Base-by-base conservation (phyloP, 2,113 vertebrate genomes). In the Xiphorhynchus elegans region DNA sequence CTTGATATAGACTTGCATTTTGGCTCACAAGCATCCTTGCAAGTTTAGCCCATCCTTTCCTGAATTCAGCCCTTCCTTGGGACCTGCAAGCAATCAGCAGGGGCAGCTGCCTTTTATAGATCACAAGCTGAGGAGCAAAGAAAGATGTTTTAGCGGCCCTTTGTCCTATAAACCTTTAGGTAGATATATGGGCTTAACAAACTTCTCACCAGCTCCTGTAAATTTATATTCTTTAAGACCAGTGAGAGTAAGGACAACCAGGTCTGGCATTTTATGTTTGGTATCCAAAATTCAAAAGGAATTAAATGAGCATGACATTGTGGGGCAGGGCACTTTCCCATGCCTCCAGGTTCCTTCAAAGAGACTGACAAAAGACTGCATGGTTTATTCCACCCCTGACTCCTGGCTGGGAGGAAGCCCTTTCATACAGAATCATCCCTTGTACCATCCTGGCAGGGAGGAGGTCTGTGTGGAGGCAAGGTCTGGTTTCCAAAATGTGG, bases 271-370 rank as follows among this genome's bases (percentile, higher is more conserved):
- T 77, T 67, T 52, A 14, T 7, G 4, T 79, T 77, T 85, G 46
- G 83, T 86, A 74, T 67, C 35, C 46, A 35, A 42, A 70, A 42
- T 77, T 90, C 84, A 80, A 93, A 94, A 74, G 40, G 29, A 95
- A 88, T 74, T 73, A 83, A 93, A 91, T 44, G 33, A 88, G 28
- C 7, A 2, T 12, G 10, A 82, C 21, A 13, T 4, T 0, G 11
- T 8, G 19, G 49, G 39, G 18, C 64, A 21, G 9, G 40, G 15
- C 47, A 62, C 37, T 88, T 92, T 66, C 60, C 13, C 50, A 59
- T 15, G 40, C 40, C 40, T 42, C n/a, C 17, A n/a, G 15, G 46
- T 60, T 47, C 25, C 62, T 93, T 96, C 81, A 80, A 62, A 87
- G 46, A 87, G 28, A 83, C 70, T 94, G 31, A 53, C 47, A 86